Evolutionary conservation across 2,113 vertebrate genomes (phyloP), one percentile per base, ranked within the genome.

Genomic region (Promerops cafer): DNA sequence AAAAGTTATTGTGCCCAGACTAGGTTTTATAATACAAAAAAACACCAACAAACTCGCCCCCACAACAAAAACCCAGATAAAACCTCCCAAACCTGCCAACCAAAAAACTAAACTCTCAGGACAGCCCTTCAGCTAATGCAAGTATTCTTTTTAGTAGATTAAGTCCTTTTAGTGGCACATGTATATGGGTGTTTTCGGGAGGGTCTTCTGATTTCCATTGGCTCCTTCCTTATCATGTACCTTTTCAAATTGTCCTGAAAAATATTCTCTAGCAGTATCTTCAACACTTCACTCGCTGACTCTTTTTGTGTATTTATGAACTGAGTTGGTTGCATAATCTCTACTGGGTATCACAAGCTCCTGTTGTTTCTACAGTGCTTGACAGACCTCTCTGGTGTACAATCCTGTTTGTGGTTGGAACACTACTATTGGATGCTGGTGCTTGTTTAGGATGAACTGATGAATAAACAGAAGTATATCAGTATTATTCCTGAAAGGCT

Each of bases 401-500:
- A 61, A 33, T 91, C 85, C 30, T 84, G 31, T 80, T 72, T 6
- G 7, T 75, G 47, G 27, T 65, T 60, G 69, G 84, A 93, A 64
- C 21, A 19, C 44, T 30, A 3, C 81, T 15, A 2, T 65, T 86
- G 86, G 80, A 81, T 47, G 53, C 66, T 79, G 59, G 37, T 61
- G 40, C 83, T 83, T 81, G 42, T 83, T 80, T 76, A 80, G 82
- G 44, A 63, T 72, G 63, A 87, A 72, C n/a, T 78, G 15, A 66
- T 76, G 74, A 72, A 81, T 94, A 79, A 91, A 91, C 75, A 61
- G 76, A 90, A 85, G 82, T 63, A 54, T 90, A 54, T 92, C 20
- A 0, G 26, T 93, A 90, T 94, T 87, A 90, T 76, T 96, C 89
- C 96, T 96, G 77, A 42, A 97, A 97, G 95, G 50, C 90, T 88